Percentiles rank a stretch among this genome's conserved stretches.
Evolutionary conservation across 2,888 invertebrate genomes (phyloP).

Genomic region (Macropis europaea): DNA sequence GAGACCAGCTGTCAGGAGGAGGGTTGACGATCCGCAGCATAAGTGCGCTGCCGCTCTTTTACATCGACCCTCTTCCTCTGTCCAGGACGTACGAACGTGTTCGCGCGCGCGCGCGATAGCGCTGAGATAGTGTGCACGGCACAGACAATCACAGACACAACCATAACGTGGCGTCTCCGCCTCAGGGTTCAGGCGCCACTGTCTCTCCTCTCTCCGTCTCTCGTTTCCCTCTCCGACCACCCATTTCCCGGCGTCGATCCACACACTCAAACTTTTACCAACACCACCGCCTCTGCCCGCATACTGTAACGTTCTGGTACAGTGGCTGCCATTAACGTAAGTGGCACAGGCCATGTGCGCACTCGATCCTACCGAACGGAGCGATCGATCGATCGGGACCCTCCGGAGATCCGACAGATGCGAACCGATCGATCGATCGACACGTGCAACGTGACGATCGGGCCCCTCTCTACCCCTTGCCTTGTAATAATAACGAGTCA

Average conservation of each 20-base stretch:
- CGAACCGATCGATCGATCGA: not conserved
- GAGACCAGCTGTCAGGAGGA: slow-evolving; percentile 40
- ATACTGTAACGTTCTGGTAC: slow-evolving; percentile 42
- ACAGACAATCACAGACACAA: slow-evolving; percentile 37
- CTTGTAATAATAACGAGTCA: no score
- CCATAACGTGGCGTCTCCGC: slow-evolving; percentile 63
- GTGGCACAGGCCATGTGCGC: slow-evolving; percentile 45
- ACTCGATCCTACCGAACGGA: slow-evolving; percentile 15
- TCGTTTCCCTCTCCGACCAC: slow-evolving; percentile 49
- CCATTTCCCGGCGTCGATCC: slow-evolving; percentile 61
- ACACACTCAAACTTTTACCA: slow-evolving; percentile 44
- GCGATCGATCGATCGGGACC: slow-evolving; percentile 32
- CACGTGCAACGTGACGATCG: no score
- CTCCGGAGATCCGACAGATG: slow-evolving; percentile 28
- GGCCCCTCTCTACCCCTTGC: no score
- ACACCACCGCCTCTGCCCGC: slow-evolving; percentile 39
- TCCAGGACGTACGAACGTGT: slow-evolving; percentile 1
- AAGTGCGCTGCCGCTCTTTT: slow-evolving; percentile 38
- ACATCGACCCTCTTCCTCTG: slow-evolving; percentile 19
- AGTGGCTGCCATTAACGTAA: slow-evolving; percentile 50
- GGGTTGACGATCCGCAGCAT: slow-evolving; percentile 42
- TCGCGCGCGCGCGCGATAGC: not conserved
- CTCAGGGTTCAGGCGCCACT: slow-evolving; percentile 66
- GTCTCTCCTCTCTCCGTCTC: slow-evolving; percentile 43
- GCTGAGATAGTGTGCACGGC: slow-evolving; percentile 14